Evolutionary conservation across 2,888 invertebrate species (phyloP), one percentile per base, ranked within the genome.

Genomic region (Euplexia lucipara): DNA sequence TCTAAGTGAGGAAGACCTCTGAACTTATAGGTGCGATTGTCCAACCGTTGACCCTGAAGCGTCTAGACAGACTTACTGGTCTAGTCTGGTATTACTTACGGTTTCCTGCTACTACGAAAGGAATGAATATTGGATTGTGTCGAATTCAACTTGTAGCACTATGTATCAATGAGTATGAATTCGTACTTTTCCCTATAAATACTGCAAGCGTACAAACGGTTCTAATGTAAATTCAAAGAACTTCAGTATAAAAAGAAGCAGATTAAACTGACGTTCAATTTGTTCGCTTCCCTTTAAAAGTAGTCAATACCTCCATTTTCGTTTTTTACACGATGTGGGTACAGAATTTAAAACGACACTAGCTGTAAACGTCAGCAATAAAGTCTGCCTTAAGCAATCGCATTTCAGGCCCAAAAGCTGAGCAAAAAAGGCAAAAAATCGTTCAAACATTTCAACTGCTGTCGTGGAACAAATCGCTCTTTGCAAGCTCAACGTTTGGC

Each of bases 391-490:
- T 52, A 61, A 78, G 69, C 80, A 70, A 69, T 72, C 52, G 60
- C 69, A 79, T 79, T 79, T 79, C 64, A 64, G 59, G 69, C 73
- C 63, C 45, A 66, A 66, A 77, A 78, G 22, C 57, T 66, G 22
- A 22, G 35, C 30, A 66, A 62, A 68, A 78, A 63, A 51, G 32
- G 56, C 16, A 34, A 75, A 74, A 58, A 3, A 1, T 48, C 9
- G 57, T 63, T 58, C 71, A 47, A 81, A 81, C 73, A 73, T 71
- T 81, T 81, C 70, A 70, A 78, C 71, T 71, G 58, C 80, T 70
- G 76, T 70, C 74, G 69, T 70, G 67, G 76, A 83, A 88, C 85
- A 83, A 83, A 88, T 87, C 84, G 85, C 84, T 84, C 83, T 86
- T 80, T 82, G 79, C 74, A 82, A 83, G 79, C 81, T 78, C 80